Percentiles rank a stretch among this genome's conserved stretches.
phyloP scores from a whole-genome alignment of 2,797 vertebrate species.

The Pseudomugil gertrudae region DNA sequence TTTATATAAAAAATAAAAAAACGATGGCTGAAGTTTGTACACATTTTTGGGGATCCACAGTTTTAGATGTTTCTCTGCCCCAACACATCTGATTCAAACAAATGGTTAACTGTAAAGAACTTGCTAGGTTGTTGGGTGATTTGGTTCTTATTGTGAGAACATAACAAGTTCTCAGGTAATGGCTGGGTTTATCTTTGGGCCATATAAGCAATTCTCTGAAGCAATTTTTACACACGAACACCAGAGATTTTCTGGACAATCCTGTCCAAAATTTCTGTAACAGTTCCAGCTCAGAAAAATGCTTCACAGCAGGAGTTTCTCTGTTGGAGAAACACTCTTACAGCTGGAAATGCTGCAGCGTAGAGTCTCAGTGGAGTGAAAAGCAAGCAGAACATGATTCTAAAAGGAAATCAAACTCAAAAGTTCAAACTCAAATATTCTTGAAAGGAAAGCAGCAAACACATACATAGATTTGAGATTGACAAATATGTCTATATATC shows the following conservation, averaged over 20 bases:
- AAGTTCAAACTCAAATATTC: not conserved
- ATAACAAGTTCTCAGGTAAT: not conserved
- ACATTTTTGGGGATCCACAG: no score
- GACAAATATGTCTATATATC: not conserved
- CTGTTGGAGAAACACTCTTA: not conserved
- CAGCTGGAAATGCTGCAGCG: not conserved
- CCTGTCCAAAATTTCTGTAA: not conserved
- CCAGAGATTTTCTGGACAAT: not conserved
- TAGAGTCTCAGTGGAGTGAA: not conserved
- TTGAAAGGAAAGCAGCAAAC: not conserved
- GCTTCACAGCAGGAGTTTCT: not conserved
- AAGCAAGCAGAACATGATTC: not conserved
- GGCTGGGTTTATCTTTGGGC: slow-evolving; percentile 3
- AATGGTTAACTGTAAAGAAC: no score
- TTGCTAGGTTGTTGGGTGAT: no score
- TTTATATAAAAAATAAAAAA: no score
- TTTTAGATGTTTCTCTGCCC: no score
- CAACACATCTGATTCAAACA: no score
- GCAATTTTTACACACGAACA: slow-evolving; percentile 6
- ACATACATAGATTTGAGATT: not conserved
- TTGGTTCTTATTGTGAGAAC: not conserved
- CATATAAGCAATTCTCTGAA: not conserved
- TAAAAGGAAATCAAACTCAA: not conserved
- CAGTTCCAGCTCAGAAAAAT: not conserved
- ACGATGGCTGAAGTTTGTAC: no score